Evolutionary conservation across 2,797 vertebrate species (phyloP).

Genomic region (Balearica regulorum): DNA sequence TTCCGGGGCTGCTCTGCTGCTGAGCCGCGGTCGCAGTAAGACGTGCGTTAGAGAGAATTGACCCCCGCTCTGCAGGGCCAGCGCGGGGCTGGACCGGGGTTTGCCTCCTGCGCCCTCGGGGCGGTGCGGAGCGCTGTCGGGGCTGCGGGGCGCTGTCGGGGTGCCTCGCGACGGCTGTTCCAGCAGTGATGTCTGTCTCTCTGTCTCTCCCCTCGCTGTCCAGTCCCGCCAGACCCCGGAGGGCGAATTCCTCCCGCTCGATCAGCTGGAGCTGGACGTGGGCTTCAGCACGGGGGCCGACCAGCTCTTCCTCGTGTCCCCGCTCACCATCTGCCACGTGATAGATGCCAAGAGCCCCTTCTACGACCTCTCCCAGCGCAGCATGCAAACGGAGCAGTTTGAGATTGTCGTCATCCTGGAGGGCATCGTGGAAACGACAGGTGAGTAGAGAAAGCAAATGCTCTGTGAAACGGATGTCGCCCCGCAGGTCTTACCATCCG

Average conservation of each 20-base stretch:
- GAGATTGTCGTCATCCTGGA: conserved; percentile 99
- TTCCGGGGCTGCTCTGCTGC: neutral
- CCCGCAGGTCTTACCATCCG: neutral
- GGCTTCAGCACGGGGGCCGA: conserved; percentile 98
- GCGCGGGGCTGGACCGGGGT: neutral
- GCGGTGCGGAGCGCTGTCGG: neutral
- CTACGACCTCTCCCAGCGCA: conserved; percentile 96
- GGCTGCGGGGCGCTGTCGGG: conserved; percentile 34
- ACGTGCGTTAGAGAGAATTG: conserved; percentile 40
- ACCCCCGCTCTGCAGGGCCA: conserved; percentile 1
- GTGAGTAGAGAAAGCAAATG: conserved; percentile 75
- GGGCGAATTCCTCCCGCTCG: conserved; percentile 97
- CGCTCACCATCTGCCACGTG: conserved; percentile 98
- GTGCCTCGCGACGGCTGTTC: conserved; percentile 53
- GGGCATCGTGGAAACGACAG: conserved; percentile 98
- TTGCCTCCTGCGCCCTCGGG: neutral
- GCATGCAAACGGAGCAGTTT: conserved; percentile 98
- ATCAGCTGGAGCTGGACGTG: conserved; percentile 98
- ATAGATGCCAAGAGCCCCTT: conserved; percentile 99
- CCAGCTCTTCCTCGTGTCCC: conserved; percentile 98
- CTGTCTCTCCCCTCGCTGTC: conserved; percentile 29
- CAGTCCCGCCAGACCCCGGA: conserved; percentile 98
- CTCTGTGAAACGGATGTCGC: neutral
- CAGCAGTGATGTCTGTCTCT: conserved; percentile 60
- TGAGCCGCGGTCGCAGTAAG: neutral